Base-by-base conservation (phyloP, 2,888 invertebrate genomes). In the Acleris holmiana region DNA sequence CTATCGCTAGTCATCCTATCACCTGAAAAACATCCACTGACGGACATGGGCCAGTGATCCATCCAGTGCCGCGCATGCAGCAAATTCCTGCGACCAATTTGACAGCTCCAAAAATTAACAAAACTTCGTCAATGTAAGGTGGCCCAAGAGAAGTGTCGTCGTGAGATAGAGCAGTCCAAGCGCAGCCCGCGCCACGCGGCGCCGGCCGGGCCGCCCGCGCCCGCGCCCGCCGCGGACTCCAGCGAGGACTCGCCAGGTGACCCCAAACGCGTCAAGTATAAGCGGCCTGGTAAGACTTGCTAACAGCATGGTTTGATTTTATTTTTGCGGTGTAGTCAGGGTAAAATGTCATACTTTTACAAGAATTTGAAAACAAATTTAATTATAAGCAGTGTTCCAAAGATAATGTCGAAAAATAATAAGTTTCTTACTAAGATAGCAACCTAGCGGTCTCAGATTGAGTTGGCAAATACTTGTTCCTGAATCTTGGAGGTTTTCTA, bases 121-220 rank as follows among this genome's bases (percentile, higher is more conserved):
- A 7, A 1, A 1, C 25, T 29, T 10, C 29, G 10, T 29, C 10
- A 13, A 29, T 29, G 8, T 10, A 29, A 91, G 91, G 82, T 91
- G 23, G 82, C 91, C 17, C 89, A 88, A 76, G 91, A 89, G 76
- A 88, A 85, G 66, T 92, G 91, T 67, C 84, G 89, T 0, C 90
- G 91, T 18, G 91, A 92, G 70, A 84, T 91, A 62, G 88, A 90
- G 66, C 85, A 86, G 66, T 78, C 89, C 0, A 86, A 84, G 66
- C 84, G 83, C 6, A 81, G 80, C 18, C 88, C 89, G 0, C 86
- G 90, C 0, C 82, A 81, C 68, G 73, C 72, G 15, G 67, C 71
- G 25, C 63, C 80, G 0, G 67, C 78, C 73, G 4, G 72, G 53
- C 68, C 8, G 60, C 70, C 67, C 40, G 53, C 47, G 2, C 17